phyloP scores from a whole-genome alignment of 2,888 invertebrate genomes.

The Agrotis clavis region DNA sequence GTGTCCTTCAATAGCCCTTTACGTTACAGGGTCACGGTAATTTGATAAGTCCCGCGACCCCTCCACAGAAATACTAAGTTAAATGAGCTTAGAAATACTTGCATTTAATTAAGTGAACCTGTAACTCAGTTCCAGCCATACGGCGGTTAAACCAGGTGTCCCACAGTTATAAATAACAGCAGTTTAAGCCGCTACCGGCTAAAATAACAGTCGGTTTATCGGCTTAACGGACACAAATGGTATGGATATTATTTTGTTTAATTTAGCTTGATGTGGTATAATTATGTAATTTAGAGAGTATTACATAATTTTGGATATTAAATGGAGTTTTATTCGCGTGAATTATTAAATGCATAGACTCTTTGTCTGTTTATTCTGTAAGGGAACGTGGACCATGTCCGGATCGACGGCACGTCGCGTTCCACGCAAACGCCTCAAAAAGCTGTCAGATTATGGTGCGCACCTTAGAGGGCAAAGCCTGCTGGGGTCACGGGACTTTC shows the following conservation, averaged over 20 bases:
- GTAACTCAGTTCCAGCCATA: conserved; percentile 34
- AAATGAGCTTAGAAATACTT: conserved; percentile 7
- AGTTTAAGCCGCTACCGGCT: conserved; percentile 37
- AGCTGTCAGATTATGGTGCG: no score
- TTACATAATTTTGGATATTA: neutral
- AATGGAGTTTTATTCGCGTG: neutral
- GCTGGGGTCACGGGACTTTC: no score
- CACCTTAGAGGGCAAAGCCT: no score
- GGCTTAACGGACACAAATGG: conserved; percentile 37
- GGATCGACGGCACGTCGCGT: no score
- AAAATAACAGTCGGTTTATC: conserved; percentile 30
- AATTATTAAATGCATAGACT: neutral
- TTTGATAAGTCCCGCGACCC: no score
- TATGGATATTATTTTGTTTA: conserved; percentile 20
- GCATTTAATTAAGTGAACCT: conserved; percentile 48
- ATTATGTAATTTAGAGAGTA: neutral
- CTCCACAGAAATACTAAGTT: neutral
- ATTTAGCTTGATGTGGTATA: conserved; percentile 2
- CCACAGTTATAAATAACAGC: conserved; percentile 48
- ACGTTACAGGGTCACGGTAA: no score
- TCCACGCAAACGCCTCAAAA: no score
- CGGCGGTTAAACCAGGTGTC: conserved; percentile 55
- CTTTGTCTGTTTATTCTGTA: no score
- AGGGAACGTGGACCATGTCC: no score
- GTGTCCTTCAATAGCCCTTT: no score